Evolutionary conservation across 2,888 invertebrate species (phyloP).

Genomic region (Allacma fusca): DNA sequence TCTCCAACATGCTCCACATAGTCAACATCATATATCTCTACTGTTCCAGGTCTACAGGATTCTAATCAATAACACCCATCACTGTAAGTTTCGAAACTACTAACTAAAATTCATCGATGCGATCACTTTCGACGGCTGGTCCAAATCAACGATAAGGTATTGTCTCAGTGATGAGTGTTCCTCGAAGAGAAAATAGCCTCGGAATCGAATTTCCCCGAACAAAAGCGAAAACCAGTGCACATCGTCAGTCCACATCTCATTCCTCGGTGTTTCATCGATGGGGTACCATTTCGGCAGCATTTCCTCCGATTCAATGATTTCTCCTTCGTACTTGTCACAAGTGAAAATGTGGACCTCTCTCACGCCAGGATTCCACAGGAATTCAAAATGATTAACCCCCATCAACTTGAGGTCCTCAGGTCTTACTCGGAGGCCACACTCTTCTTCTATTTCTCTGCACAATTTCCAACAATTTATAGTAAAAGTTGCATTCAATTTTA

Average conservation of each 20-base stretch:
- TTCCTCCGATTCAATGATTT: constrained; percentile 66
- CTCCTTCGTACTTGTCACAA: constrained; percentile 68
- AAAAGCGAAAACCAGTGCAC: constrained; percentile 70
- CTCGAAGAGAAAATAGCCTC: constrained; percentile 71
- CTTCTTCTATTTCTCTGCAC: constrained; percentile 73
- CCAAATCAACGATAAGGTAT: constrained; percentile 39
- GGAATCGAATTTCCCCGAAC: constrained; percentile 49
- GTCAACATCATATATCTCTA: no score
- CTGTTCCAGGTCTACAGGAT: no score
- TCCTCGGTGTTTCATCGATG: constrained; percentile 70
- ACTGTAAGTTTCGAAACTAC: no score
- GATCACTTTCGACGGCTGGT: background rate
- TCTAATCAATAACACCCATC: no score
- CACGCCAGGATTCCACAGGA: constrained; percentile 69
- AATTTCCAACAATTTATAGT: no score
- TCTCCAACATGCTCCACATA: no score
- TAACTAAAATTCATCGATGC: background rate
- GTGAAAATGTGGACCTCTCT: constrained; percentile 76
- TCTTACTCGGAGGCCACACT: constrained; percentile 69
- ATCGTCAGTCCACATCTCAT: constrained; percentile 79
- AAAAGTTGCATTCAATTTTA: no score
- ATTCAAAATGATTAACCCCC: constrained; percentile 73
- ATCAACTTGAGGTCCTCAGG: constrained; percentile 68
- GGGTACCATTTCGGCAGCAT: constrained; percentile 77
- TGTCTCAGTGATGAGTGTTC: constrained; percentile 67